These are phyloP conservation scores for Drosophila tristis DNA, from an alignment of 1,140 invertebrate species.

Conservation along the genomic window DNA sequence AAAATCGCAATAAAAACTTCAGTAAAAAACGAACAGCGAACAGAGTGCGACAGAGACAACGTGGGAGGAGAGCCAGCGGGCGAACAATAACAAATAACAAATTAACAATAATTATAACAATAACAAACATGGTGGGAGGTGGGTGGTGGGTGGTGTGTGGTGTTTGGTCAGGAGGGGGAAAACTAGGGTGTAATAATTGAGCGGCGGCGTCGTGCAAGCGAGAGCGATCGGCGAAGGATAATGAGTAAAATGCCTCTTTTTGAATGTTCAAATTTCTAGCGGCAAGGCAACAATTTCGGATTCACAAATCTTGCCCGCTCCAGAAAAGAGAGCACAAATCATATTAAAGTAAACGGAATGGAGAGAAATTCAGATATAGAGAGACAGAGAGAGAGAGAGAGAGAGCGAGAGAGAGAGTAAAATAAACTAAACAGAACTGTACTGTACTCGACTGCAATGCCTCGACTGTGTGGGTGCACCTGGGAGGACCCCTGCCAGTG, in stretches of 20 bases:
- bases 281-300: constrained; percentile 1
- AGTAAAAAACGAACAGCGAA: too few relatives aligned
- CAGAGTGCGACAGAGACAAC: too few relatives aligned
- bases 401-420: constrained; percentile 16
- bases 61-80: too few relatives aligned
- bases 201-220: not conserved
- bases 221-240: constrained; percentile 4
- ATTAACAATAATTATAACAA: too few relatives aligned
- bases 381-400: constrained; percentile 9
- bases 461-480: too few relatives aligned
- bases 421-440: constrained; percentile 36
- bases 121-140: too few relatives aligned
- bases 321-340: not conserved
- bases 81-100: too few relatives aligned
- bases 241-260: constrained; percentile 7
- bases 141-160: too few relatives aligned
- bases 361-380: not conserved
- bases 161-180: too few relatives aligned
- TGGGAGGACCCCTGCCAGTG: constrained; percentile 10
- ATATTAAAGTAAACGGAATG: constrained; percentile 17
- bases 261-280: constrained; percentile 14
- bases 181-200: not conserved
- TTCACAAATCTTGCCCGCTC: too few relatives aligned
- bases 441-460: constrained; percentile 5
- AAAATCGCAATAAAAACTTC: too few relatives aligned